Evolutionary conservation across 2,888 invertebrate species (phyloP).

Genomic region (Netelia melanura): DNA sequence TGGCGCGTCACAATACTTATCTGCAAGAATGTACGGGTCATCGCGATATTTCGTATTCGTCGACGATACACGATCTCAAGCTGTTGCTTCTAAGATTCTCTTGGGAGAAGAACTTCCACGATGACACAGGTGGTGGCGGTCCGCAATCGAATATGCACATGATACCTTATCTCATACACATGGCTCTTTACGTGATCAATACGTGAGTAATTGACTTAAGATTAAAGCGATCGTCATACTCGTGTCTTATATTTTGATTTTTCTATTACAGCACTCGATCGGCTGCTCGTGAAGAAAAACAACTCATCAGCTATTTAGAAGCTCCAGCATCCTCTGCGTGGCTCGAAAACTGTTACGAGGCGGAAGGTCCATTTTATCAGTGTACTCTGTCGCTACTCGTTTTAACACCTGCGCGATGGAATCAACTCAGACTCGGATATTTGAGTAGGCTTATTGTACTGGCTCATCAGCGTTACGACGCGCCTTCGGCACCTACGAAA

Average conservation of each 20-base stretch:
- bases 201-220: conserved; percentile 87
- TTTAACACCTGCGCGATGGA: conserved; percentile 92
- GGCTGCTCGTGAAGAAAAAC: conserved; percentile 91
- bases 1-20: conserved; percentile 96
- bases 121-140: conserved; percentile 98
- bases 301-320: conserved; percentile 90
- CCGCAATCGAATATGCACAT: conserved; percentile 99
- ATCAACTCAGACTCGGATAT: conserved; percentile 89
- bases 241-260: conserved; percentile 23
- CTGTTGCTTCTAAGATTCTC: conserved; percentile 95
- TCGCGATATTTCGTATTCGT: conserved; percentile 92
- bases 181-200: conserved; percentile 97
- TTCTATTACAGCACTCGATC: conserved; percentile 88
- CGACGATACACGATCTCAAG: conserved; percentile 97
- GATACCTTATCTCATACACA: conserved; percentile 96
- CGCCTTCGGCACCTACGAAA: conserved; percentile 88
- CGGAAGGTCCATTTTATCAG: conserved; percentile 97
- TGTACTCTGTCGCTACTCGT: conserved; percentile 92
- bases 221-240: background rate
- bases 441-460: conserved; percentile 91
- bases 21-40: conserved; percentile 90
- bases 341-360: conserved; percentile 94
- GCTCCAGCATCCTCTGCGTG: conserved; percentile 88
- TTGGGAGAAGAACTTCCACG: conserved; percentile 97
- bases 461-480: conserved; percentile 91